Conservation (phyloP, 2,113 vertebrate genomes). For the Puntigrus tetrazona region DNA sequence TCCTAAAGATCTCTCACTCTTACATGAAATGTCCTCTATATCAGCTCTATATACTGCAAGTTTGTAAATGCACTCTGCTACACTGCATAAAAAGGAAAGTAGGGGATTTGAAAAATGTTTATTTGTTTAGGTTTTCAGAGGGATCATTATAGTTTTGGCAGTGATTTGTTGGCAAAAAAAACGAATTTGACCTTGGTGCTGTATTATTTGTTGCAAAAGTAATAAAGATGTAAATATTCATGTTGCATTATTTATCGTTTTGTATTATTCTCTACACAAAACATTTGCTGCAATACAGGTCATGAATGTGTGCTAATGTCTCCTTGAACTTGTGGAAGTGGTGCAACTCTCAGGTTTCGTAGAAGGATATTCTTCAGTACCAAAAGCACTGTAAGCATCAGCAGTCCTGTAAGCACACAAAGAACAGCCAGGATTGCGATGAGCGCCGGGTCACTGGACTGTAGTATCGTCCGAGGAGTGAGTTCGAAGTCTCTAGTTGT, state of each 20-base stretch:
- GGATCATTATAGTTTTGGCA: neutral
- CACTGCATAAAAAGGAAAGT: no score
- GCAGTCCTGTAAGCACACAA: slow-evolving; percentile 66
- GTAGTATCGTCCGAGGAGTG: neutral
- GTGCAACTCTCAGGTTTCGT: slow-evolving; percentile 70
- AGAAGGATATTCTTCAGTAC: slow-evolving; percentile 65
- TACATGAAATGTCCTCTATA: neutral
- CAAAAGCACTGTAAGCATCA: slow-evolving; percentile 65
- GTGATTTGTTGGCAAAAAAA: neutral
- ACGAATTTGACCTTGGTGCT: neutral
- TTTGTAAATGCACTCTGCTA: no score
- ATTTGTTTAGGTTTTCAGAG: neutral
- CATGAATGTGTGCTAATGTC: slow-evolving; percentile 5
- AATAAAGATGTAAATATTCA: slow-evolving; percentile 25
- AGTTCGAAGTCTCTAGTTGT: slow-evolving; percentile 59
- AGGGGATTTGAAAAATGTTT: neutral
- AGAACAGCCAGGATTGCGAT: slow-evolving; percentile 65
- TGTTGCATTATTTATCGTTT: neutral
- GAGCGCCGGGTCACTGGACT: slow-evolving; percentile 53
- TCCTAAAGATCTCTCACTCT: neutral
- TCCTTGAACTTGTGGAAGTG: slow-evolving; percentile 55
- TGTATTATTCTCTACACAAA: neutral
- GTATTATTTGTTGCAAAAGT: slow-evolving; percentile 21
- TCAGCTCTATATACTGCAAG: neutral
- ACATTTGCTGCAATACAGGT: neutral